Evolutionary conservation across 1,140 invertebrate genomes (phyloP).

Genomic region (Drosophila persimilis): DNA sequence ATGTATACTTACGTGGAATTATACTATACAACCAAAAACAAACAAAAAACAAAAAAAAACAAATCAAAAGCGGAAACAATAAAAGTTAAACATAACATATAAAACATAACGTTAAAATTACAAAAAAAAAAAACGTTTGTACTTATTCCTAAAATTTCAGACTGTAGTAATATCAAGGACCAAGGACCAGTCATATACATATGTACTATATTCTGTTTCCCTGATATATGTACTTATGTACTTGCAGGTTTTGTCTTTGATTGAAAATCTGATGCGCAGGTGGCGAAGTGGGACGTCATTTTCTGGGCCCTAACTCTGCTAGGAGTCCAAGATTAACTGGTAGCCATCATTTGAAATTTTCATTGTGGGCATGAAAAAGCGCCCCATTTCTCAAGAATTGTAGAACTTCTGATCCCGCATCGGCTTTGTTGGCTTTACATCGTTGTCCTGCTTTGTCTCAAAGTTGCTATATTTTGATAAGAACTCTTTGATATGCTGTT

Average conservation of each 20-base stretch:
- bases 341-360: neutral
- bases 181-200: too few relatives aligned
- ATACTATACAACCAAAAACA: slow-evolving; percentile 21
- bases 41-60: slow-evolving; percentile 29
- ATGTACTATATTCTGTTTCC: too few relatives aligned
- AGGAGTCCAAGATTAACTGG: too few relatives aligned
- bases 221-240: too few relatives aligned
- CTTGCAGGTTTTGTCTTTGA: too few relatives aligned
- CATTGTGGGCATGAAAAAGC: neutral
- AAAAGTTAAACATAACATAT: slow-evolving; percentile 57
- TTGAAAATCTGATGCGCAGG: too few relatives aligned
- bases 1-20: slow-evolving; percentile 36
- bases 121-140: slow-evolving; percentile 3
- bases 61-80: slow-evolving; percentile 33
- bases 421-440: neutral
- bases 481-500: neutral
- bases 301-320: too few relatives aligned
- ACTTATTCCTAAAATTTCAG: too few relatives aligned
- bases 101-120: slow-evolving; percentile 15
- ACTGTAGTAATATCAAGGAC: too few relatives aligned
- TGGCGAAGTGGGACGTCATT: too few relatives aligned
- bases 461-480: neutral
- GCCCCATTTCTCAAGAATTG: neutral
- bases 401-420: neutral
- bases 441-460: neutral